phyloP scores from a whole-genome alignment of 1,140 invertebrate genomes.

The Solenopsis fugax region DNA sequence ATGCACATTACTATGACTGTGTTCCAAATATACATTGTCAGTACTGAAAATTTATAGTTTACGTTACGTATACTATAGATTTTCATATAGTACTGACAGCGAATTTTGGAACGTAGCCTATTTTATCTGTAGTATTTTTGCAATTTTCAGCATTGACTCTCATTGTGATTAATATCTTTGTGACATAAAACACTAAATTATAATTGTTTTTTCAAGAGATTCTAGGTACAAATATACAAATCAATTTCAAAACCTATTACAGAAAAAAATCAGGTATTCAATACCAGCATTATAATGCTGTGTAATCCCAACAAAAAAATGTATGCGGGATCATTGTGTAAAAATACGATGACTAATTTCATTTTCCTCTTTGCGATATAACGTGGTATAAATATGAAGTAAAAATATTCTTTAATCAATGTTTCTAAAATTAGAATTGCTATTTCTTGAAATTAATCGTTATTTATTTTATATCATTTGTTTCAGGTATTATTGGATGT shows the following conservation, averaged over 20 bases:
- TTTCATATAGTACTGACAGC: no score
- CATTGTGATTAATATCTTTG: not conserved
- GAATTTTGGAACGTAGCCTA: no score
- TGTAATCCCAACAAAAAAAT: not conserved
- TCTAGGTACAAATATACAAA: not conserved
- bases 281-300: not conserved
- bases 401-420: not conserved
- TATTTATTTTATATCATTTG: not conserved
- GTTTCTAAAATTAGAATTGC: not conserved
- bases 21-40: no score
- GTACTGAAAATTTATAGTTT: no score
- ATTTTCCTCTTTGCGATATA: not conserved
- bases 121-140: not conserved
- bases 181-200: not conserved
- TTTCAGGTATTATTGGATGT: conserved; percentile 62
- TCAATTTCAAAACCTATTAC: not conserved
- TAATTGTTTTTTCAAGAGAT: not conserved
- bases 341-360: not conserved
- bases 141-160: not conserved
- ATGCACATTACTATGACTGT: not conserved
- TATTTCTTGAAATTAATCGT: no score
- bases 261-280: not conserved
- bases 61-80: no score
- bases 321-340: not conserved
- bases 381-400: not conserved